Percentiles rank a stretch among this genome's conserved stretches.
Conservation (phyloP, 2,888 invertebrate genomes). For the Lypha dubia region DNA sequence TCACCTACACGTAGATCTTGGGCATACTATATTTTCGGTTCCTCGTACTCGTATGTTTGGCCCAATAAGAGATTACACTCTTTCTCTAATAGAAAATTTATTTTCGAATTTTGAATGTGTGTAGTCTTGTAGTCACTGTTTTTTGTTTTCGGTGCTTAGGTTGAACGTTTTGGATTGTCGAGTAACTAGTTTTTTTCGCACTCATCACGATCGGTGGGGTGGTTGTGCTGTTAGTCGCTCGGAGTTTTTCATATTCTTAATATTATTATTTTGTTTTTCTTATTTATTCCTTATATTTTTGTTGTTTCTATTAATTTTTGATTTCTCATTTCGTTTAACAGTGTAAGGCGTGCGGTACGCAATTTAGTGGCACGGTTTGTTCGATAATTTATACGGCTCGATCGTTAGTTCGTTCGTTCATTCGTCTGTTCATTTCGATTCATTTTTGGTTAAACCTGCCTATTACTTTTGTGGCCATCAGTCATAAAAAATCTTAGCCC, state of each 20-base stretch:
- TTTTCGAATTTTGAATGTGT: slow-evolving; percentile 79
- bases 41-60: slow-evolving; percentile 8
- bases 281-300: slow-evolving; percentile 36
- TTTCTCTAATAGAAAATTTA: slow-evolving; percentile 70
- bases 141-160: slow-evolving; percentile 61
- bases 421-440: slow-evolving; percentile 57
- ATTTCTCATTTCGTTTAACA: slow-evolving; percentile 69
- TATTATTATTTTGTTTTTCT: slow-evolving; percentile 39
- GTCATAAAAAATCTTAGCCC: slow-evolving; percentile 65
- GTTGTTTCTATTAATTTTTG: slow-evolving; percentile 54
- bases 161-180: slow-evolving; percentile 50
- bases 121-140: slow-evolving; percentile 43
- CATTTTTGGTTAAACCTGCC: slow-evolving; percentile 46
- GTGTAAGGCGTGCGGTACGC: slow-evolving; percentile 70
- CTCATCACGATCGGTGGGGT: slow-evolving; percentile 72
- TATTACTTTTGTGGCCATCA: slow-evolving; percentile 69
- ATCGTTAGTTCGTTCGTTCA: neutral
- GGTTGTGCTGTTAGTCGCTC: slow-evolving; percentile 69
- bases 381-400: slow-evolving; percentile 51
- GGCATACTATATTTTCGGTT: neutral
- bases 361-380: slow-evolving; percentile 66
- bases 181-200: slow-evolving; percentile 57
- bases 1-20: neutral
- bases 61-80: slow-evolving; percentile 50
- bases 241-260: slow-evolving; percentile 48